Base-by-base conservation (phyloP, 2,888 invertebrate genomes). In the Lottia scabra region DNA sequence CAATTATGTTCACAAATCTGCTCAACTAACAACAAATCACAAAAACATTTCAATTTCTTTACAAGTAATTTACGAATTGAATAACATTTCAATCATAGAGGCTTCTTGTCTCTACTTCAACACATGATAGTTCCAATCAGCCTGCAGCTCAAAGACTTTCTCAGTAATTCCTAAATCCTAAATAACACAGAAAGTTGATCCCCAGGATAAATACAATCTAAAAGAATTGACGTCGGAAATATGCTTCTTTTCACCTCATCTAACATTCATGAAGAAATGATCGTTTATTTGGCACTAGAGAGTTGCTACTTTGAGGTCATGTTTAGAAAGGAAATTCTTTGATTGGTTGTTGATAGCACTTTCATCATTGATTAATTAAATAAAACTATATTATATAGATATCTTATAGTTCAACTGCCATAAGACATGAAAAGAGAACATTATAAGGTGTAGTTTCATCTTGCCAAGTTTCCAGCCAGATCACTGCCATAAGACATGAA, bases 261-360 rank as follows among this genome's bases (percentile, higher is more conserved):
- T 56, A 56, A 56, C 56, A 56, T 56, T 56, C 56, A 56, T 56
- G 56, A 56, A 56, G 56, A 56, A 56, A 56, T 56, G 56, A 23
- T 23, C 56, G 23, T 38, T 38, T 38, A 38, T 38, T 10, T 1
- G 38, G 38, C 38, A 38, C 38, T 38, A 6, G 38, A 38, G 38
- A 38, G 38, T 38, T 38, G 38, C 38, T 38, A 38, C 38, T 38
- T 38, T 38, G 38, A 38, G 38, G 38, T 10, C 38, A 38, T 8
- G 38, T 38, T 38, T 38, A 38, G 38, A 38, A 38, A 38, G 38
- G 8, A 38, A 38, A 38, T 38, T 38, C 38, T 38, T 38, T 38
- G 38, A 38, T 38, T 38, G 38, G 38, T 38, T 38, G 38, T 38
- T 38, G 38, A 38, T 38, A 38, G 38, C 38, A 38, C 38, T 38